phyloP scores from a whole-genome alignment of 2,797 vertebrate genomes.

The Cheirogaleus major region DNA sequence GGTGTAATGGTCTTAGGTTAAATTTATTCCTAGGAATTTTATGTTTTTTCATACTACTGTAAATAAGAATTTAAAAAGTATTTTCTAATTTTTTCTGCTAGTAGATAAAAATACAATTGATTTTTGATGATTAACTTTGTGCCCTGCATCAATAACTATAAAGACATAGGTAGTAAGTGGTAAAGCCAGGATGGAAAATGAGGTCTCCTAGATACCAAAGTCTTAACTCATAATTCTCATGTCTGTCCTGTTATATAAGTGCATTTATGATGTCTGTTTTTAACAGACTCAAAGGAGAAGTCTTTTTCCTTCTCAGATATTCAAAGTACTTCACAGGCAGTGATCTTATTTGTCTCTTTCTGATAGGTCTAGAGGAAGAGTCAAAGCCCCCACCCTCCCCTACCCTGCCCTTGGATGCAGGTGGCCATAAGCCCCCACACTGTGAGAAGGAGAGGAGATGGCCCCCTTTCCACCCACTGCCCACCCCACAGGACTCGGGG shows the following conservation, averaged over 20 bases:
- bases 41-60: neutral
- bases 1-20: neutral
- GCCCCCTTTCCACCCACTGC: neutral
- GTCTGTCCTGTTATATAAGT: neutral
- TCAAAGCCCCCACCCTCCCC: neutral
- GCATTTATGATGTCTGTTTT: neutral
- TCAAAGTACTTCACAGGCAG: neutral
- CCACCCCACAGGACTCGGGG: neutral
- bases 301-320: neutral
- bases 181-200: neutral
- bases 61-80: constrained; percentile 2
- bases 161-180: neutral
- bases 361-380: neutral
- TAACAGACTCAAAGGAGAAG: neutral
- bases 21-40: neutral
- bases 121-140: neutral
- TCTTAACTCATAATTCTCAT: neutral
- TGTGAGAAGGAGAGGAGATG: neutral
- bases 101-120: neutral
- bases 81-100: constrained; percentile 20
- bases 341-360: neutral
- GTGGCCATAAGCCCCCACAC: neutral
- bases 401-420: neutral
- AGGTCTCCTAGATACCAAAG: neutral
- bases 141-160: neutral